Conservation (phyloP, 1,140 invertebrate genomes). For the Drosophila dunni region DNA sequence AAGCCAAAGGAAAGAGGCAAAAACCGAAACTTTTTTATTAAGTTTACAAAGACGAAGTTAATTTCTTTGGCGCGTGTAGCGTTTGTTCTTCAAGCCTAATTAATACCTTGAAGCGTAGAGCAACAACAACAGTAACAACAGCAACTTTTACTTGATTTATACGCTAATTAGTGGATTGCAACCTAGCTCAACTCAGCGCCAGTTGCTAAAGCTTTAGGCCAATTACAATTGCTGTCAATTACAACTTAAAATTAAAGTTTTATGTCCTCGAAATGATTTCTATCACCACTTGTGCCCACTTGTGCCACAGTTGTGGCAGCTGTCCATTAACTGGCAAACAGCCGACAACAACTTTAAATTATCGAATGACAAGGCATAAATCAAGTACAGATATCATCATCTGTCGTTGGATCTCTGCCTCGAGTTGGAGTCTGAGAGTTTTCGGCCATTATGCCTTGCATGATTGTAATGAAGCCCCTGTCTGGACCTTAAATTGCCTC, state of each 20-base stretch:
- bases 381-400: conserved; percentile 66
- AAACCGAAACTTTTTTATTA: conserved; percentile 73
- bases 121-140: not conserved
- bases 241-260: conserved; percentile 38
- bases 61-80: conserved; percentile 57
- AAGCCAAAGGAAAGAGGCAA: conserved; percentile 1
- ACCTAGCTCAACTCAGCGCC: not conserved
- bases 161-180: conserved; percentile 64
- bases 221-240: conserved; percentile 23
- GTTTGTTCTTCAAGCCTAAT: conserved; percentile 48
- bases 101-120: conserved; percentile 62
- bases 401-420: conserved; percentile 39
- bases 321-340: conserved; percentile 16
- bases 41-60: conserved; percentile 71
- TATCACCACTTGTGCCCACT: conserved; percentile 10
- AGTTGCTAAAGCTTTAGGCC: not conserved
- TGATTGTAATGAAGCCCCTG: not conserved
- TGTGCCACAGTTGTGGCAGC: conserved; percentile 5
- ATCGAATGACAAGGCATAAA: conserved; percentile 63
- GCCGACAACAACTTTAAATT: conserved; percentile 60
- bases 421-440: not conserved
- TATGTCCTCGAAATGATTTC: conserved; percentile 8
- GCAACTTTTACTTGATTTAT: conserved; percentile 68
- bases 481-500: not conserved
- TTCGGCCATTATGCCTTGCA: not conserved